Evolutionary conservation across 2,797 vertebrate species (phyloP), one percentile per base, ranked within the genome.

Genomic region (Scomberomorus guttatus): DNA sequence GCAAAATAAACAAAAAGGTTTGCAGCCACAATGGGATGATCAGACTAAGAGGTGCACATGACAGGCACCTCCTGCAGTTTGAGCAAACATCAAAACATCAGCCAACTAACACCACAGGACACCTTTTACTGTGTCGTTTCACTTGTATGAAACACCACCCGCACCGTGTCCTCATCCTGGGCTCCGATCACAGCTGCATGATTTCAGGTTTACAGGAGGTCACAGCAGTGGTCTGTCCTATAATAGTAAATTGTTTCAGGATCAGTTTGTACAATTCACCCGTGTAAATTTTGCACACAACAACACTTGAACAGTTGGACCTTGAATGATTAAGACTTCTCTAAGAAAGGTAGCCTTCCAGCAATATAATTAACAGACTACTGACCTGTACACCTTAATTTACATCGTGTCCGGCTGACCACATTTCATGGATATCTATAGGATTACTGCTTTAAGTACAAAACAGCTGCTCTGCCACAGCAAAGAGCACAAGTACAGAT

Each of bases 281-380:
- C 6, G 9, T 37, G 34, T 37, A 37, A 37, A 37, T 10, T 32
- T 32, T 32, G 5, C 29, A 32, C 29, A 32, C 29, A 32, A 32
- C 29, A 32, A 32, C 29, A 32, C 29, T 32, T 32, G 29, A 32
- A 6, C 29, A 32, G 55, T 29, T 15, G 34, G 32, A 58, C 18
- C 37, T 22, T 3, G 9, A 2, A 52, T 42, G 27, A 72, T 62
- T 52, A 62, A 1, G 8, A 27, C 46, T 54, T 59, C 24, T 66
- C 17, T 37, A 37, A 12, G 39, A 65, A 61, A 25, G 5, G 52
- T 12, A 27, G 22, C 15, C 44, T 50, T 37, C 27, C 44, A 34
- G 39, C 37, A 42, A 68, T 24, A 50, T 51, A 62, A 70, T 69
- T 50, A 78, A 62, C 65, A 22, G 62, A 24, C 39, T 39, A 7